A percentile compares a stretch with the other conserved stretches of the same genome.
Evolutionary conservation across 1,140 invertebrate species (phyloP).

Genomic region (Lanistes nyassanus): DNA sequence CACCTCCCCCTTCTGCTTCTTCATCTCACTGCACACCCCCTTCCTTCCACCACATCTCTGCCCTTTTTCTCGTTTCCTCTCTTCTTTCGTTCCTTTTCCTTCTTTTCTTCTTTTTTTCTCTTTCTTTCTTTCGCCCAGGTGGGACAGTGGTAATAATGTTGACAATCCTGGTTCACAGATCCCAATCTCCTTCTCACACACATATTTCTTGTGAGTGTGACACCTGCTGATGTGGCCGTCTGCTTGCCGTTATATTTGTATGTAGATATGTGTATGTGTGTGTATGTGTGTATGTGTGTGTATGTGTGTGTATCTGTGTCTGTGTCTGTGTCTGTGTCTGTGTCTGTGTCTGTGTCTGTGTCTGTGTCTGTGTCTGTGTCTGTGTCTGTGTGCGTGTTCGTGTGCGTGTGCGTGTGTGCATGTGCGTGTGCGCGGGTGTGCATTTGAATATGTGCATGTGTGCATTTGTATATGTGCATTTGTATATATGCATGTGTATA

Average conservation of each 20-base stretch:
- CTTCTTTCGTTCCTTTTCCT: constrained; percentile 1
- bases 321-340: neutral
- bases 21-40: too few species aligned
- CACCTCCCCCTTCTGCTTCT: too few species aligned
- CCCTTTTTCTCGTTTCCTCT: constrained; percentile 1
- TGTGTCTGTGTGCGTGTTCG: neutral
- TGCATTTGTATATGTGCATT: neutral
- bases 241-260: too few species aligned
- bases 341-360: constrained; percentile 9
- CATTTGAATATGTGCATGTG: neutral
- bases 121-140: neutral
- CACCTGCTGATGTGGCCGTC: too few species aligned
- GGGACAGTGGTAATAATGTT: neutral
- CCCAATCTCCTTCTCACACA: too few species aligned
- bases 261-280: constrained; percentile 9
- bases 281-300: constrained; percentile 13
- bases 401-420: neutral
- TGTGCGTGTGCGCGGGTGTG: neutral
- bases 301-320: neutral
- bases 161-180: too few species aligned
- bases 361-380: constrained; percentile 3
- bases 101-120: constrained; percentile 8
- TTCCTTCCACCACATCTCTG: too few species aligned
- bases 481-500: constrained; percentile 2
- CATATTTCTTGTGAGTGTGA: too few species aligned